Evolutionary conservation across 2,113 vertebrate species (phyloP).

Genomic region (Otolemur garnettii): DNA sequence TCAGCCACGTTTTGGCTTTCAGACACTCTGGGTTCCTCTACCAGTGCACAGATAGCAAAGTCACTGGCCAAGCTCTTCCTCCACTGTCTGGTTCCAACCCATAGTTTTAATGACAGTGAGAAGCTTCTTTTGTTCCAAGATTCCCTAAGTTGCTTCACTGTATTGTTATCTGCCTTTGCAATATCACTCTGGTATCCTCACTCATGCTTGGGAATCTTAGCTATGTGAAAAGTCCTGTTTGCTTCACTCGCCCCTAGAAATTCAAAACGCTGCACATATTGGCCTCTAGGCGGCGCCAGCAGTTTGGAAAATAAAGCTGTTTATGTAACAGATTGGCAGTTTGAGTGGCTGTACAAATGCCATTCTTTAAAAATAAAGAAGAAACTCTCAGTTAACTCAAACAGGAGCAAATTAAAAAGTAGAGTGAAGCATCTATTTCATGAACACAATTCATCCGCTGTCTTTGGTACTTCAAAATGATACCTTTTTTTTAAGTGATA

Average conservation of each 20-base stretch:
- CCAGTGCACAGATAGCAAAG: background rate
- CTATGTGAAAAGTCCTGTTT: background rate
- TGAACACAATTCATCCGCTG: slow-evolving; percentile 72
- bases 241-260: slow-evolving; percentile 26
- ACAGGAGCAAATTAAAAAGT: slow-evolving; percentile 82
- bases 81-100: background rate
- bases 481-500: slow-evolving; percentile 74
- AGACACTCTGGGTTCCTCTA: background rate
- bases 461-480: slow-evolving; percentile 78
- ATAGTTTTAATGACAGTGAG: background rate
- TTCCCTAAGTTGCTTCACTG: background rate
- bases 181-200: background rate
- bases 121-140: slow-evolving; percentile 10
- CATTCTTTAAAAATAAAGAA: slow-evolving; percentile 84
- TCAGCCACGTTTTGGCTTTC: slow-evolving; percentile 1
- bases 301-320: slow-evolving; percentile 74
- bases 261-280: slow-evolving; percentile 42
- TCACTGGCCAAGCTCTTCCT: background rate
- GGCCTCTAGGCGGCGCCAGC: slow-evolving; percentile 76
- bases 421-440: slow-evolving; percentile 76
- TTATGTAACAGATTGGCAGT: slow-evolving; percentile 80
- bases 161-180: slow-evolving; percentile 23
- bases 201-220: background rate
- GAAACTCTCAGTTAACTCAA: slow-evolving; percentile 76
- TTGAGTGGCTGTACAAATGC: slow-evolving; percentile 72